Evolutionary conservation across 2,113 vertebrate genomes (phyloP).

Genomic region (Scophthalmus maximus): DNA sequence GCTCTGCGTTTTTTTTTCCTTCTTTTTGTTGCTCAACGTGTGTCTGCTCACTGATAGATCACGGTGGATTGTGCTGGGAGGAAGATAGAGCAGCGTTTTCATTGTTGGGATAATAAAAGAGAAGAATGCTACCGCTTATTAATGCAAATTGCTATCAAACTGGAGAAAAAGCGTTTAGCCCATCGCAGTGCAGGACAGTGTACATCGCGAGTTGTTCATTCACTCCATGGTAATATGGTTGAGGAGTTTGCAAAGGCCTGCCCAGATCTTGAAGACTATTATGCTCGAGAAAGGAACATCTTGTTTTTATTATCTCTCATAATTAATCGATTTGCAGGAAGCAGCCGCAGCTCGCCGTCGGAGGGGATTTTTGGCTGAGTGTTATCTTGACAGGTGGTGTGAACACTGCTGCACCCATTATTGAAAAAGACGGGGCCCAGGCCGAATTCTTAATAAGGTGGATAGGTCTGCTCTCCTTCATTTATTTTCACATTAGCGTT

Average conservation of each 20-base stretch:
- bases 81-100: slow-evolving; percentile 62
- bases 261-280: slow-evolving; percentile 57
- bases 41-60: slow-evolving; percentile 64
- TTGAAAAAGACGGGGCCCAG: slow-evolving; percentile 36
- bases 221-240: slow-evolving; percentile 52
- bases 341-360: slow-evolving; percentile 35
- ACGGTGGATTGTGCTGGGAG: slow-evolving; percentile 59
- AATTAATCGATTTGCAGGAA: slow-evolving; percentile 68
- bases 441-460: slow-evolving; percentile 30
- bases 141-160: slow-evolving; percentile 76
- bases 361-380: slow-evolving; percentile 52
- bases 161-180: slow-evolving; percentile 59
- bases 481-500: slow-evolving; percentile 30
- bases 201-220: slow-evolving; percentile 50
- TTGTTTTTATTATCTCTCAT: slow-evolving; percentile 73
- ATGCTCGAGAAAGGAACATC: slow-evolving; percentile 60
- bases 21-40: slow-evolving; percentile 60
- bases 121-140: slow-evolving; percentile 68
- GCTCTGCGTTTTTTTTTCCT: slow-evolving; percentile 55
- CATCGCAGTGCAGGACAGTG: slow-evolving; percentile 41
- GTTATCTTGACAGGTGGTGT: slow-evolving; percentile 58
- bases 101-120: slow-evolving; percentile 68
- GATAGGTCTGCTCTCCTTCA: slow-evolving; percentile 27
- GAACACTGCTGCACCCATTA: slow-evolving; percentile 34
- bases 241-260: slow-evolving; percentile 57